phyloP scores from a whole-genome alignment of 2,888 invertebrate genomes.

The Dioctria rufipes region DNA sequence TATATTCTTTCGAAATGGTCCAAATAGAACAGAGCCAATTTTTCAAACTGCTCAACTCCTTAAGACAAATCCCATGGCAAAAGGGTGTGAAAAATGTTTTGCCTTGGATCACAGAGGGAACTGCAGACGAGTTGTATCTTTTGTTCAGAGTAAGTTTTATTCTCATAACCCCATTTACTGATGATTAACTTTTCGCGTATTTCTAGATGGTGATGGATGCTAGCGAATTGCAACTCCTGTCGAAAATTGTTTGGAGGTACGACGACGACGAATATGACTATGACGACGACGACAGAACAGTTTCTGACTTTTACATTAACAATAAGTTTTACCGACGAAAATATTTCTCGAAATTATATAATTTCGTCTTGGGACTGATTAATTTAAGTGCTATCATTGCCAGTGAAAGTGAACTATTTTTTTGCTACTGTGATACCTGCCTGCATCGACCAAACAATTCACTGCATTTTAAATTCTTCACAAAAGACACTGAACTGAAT shows the following conservation, averaged over 20 bases:
- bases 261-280: no score
- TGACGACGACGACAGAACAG: no score
- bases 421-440: background rate
- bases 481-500: background rate
- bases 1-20: slow-evolving; percentile 19
- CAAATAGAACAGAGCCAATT: background rate
- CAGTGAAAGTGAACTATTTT: background rate
- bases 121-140: slow-evolving; percentile 28
- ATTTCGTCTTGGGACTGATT: background rate
- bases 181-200: background rate
- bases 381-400: background rate
- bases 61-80: background rate
- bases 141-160: slow-evolving; percentile 32
- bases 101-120: slow-evolving; percentile 26
- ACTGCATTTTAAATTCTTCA: background rate
- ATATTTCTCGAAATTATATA: no score
- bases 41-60: slow-evolving; percentile 4
- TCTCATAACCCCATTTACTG: background rate
- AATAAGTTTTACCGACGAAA: no score
- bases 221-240: background rate
- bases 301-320: no score
- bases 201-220: slow-evolving; percentile 40
- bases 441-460: background rate
- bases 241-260: background rate
- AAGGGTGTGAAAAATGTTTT: slow-evolving; percentile 19